Evolutionary conservation across 1,140 invertebrate genomes (phyloP), one percentile per base, ranked within the genome.

Genomic region (Diorhabda sublineata): DNA sequence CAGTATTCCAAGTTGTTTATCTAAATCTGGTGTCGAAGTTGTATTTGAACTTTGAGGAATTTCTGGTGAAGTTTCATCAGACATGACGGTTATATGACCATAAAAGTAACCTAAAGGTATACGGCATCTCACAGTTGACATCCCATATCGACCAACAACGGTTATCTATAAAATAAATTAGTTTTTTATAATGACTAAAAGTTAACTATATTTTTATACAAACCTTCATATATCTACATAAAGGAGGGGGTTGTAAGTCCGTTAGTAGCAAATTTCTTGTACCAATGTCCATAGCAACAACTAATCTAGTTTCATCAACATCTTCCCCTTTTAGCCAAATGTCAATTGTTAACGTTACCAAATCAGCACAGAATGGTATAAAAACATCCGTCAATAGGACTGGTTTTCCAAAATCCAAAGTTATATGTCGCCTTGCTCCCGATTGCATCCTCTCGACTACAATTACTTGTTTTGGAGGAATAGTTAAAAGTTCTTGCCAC

Each of bases 381-480:
- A 95, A 84, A 69, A 97, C 82, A 80, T 97, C 96, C 1, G 94
- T 97, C 4, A 98, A 84, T 1, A 94, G 81, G 59, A 96, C 84
- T 2, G 92, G 88, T 70, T 91, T 88, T 41, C 94, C 94, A 82
- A 97, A 96, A 82, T 97, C 95, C 8, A 98, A 83, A 6, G 94
- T 92, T 59, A 97, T 92, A 83, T 94, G 96, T 69, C 94, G 85
- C 9, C 91, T 82, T 56, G 93, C 93, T 73, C 91, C 93, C 41
- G 93, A 94, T 82, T 96, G 92, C 91, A 97, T 95, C 70, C 94
- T 85, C 79, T 97, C 94, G 58, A 97, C 93, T n/a, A 96, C 90
- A 61, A 96, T 86, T 73, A 91, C 78, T 69, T 81, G 80, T 68
- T 77, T 76, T 6, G 78, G 73, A 26, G 80, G 78, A 2, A 75